Evolutionary conservation across 2,113 vertebrate species (phyloP), one percentile per base, ranked within the genome.

Genomic region (Pelodiscus sinensis): DNA sequence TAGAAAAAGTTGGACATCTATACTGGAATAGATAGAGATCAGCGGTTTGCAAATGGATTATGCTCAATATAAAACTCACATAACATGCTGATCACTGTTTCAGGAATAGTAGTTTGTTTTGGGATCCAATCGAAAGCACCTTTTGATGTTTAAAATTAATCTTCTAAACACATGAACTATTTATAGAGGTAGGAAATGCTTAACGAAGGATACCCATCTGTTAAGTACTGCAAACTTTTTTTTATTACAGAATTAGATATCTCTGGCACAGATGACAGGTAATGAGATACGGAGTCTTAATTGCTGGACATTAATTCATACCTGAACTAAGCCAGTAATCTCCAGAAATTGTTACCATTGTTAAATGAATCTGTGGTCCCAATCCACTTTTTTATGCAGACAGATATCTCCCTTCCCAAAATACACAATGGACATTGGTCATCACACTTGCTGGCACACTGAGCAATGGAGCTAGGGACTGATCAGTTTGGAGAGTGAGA

Each of bases 371-470:
- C 93, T 91, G 71, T 87, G 89, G 86, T 90, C 82, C 88, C 38
- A 78, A 56, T 87, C 79, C 91, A 89, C 44, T 87, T 89, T 96
- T 94, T 95, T 92, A 89, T 93, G 84, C 85, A 92, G 94, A 92
- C 94, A 96, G 94, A 95, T 96, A 95, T 96, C 93, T 81, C 38
- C 84, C 62, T 95, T 97, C 94, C 95, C 75, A 75, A 90, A 95
- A 96, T 44, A 95, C 92, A 96, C 71, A 93, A 81, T 94, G 95
- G 95, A 88, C 96, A 96, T 6, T 71, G 68, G 62, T 52, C 92
- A 24, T 91, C 94, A 84, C 58, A 50, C 0, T 0, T 92, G 75
- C 90, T 95, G 96, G 95, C 94, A 96, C 55, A 58, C 71, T 71
- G 27, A 86, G 77, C 78, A 94, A 88, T 68, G 54, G 3, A 0